Conservation (phyloP, 2,797 vertebrate species). For the Enteromius thamalakanensis region DNA sequence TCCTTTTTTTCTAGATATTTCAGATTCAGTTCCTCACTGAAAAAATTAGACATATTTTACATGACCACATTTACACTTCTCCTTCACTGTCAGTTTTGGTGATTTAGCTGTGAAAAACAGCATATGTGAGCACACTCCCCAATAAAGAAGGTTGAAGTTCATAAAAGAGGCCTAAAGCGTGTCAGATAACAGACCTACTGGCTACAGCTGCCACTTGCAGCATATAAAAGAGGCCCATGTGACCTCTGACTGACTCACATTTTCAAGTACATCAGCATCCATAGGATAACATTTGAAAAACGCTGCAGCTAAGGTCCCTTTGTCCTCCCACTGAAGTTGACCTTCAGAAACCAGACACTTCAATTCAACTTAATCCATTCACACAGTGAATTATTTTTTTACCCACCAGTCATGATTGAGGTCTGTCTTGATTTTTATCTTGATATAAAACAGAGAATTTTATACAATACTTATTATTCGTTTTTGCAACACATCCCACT, state of each 20-base stretch:
- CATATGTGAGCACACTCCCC: conserved; percentile 30
- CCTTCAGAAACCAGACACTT: conserved; percentile 22
- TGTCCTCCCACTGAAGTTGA: conserved; percentile 21
- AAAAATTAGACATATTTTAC: conserved; percentile 9
- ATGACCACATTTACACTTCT: background rate
- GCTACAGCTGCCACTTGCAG: conserved; percentile 59
- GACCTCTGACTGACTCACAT: conserved; percentile 49
- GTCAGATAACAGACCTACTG: conserved; percentile 53
- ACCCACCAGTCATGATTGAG: background rate
- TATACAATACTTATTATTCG: background rate
- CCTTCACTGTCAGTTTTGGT: conserved; percentile 24
- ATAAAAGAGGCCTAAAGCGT: conserved; percentile 47
- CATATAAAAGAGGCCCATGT: conserved; percentile 52
- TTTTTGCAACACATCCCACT: background rate
- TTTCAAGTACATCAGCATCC: conserved; percentile 25
- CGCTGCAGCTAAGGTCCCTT: conserved; percentile 36
- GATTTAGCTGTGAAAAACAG: conserved; percentile 30
- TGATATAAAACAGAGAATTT: background rate
- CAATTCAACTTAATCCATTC: conserved; percentile 49
- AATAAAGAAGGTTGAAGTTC: conserved; percentile 53
- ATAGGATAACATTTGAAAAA: conserved; percentile 34
- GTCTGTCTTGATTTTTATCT: background rate
- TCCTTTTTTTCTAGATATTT: background rate
- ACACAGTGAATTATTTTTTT: conserved; percentile 35
- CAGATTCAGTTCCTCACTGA: background rate